Conservation (phyloP, 2,113 vertebrate species). For the Tinamus guttatus region DNA sequence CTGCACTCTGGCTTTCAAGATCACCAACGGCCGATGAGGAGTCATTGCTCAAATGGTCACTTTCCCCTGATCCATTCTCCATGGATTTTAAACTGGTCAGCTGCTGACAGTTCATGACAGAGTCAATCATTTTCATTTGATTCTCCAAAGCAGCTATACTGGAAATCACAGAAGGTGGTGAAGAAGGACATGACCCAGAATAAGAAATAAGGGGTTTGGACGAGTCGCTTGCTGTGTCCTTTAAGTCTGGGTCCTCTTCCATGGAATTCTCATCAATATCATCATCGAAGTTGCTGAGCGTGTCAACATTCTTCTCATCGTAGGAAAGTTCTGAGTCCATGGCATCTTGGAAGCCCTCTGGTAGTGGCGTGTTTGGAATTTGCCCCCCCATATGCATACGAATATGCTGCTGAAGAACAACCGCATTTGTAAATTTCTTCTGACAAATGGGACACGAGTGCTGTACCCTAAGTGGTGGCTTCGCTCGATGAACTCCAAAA, state of each 20-base stretch:
- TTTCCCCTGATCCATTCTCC: constrained; percentile 90
- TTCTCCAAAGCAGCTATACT: constrained; percentile 97
- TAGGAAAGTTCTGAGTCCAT: constrained; percentile 92
- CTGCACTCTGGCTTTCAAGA: constrained; percentile 91
- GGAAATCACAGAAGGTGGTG: constrained; percentile 95
- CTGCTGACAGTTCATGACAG: constrained; percentile 88
- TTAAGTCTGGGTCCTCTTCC: constrained; percentile 90
- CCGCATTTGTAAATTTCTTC: constrained; percentile 99
- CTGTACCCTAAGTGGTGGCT: constrained; percentile 96
- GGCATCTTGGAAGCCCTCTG: constrained; percentile 91
- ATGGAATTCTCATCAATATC: constrained; percentile 94
- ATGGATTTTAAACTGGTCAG: constrained; percentile 84
- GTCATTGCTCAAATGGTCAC: constrained; percentile 91
- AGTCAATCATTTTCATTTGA: constrained; percentile 99
- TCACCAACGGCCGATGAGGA: constrained; percentile 88
- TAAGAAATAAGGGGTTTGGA: constrained; percentile 83
- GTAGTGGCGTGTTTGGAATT: constrained; percentile 93
- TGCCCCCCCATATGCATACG: constrained; percentile 99
- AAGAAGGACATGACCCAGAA: constrained; percentile 85
- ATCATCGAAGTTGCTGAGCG: constrained; percentile 91
- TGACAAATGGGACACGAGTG: constrained; percentile 99
- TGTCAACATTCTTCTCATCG: constrained; percentile 90
- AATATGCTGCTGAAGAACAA: constrained; percentile 98
- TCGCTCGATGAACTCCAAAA: constrained; percentile 97
- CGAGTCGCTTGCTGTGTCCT: constrained; percentile 83